Conservation (phyloP, 2,797 vertebrate species). For the Astyanax mexicanus region DNA sequence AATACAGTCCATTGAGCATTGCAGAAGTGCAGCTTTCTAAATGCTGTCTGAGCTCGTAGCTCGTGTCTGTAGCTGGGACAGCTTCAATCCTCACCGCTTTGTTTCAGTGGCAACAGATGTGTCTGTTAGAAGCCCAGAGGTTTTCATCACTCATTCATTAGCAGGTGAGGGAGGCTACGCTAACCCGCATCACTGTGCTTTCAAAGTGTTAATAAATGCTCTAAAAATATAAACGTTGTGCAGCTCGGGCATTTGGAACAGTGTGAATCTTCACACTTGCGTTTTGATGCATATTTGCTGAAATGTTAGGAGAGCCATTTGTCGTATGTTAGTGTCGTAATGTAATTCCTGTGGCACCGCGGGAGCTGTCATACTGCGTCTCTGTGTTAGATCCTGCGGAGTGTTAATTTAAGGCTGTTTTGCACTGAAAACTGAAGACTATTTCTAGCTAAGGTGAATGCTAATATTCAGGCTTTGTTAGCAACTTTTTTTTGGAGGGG, state of each 20-base stretch:
- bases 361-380: slow-evolving; percentile 3
- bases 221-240: not conserved
- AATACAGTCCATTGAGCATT: too few relatives aligned
- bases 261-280: not conserved
- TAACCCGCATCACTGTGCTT: not conserved
- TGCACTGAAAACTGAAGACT: slow-evolving; percentile 2
- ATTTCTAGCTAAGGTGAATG: slow-evolving; percentile 17
- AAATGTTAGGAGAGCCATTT: not conserved
- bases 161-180: not conserved
- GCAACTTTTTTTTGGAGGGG: too few relatives aligned
- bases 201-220: slow-evolving; percentile 12
- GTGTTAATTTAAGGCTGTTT: slow-evolving; percentile 32
- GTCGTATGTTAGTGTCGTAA: not conserved
- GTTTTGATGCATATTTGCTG: not conserved
- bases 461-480: not conserved
- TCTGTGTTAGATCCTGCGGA: slow-evolving; percentile 1
- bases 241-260: not conserved
- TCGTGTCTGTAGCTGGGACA: not conserved
- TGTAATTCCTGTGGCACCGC: not conserved
- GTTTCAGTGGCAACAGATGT: slow-evolving; percentile 29
- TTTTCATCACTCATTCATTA: slow-evolving; percentile 15
- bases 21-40: not conserved
- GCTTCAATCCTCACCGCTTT: slow-evolving; percentile 1
- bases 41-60: not conserved
- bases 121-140: not conserved